phyloP scores from a whole-genome alignment of 2,888 invertebrate genomes.

The Anoplius nigerrimus region DNA sequence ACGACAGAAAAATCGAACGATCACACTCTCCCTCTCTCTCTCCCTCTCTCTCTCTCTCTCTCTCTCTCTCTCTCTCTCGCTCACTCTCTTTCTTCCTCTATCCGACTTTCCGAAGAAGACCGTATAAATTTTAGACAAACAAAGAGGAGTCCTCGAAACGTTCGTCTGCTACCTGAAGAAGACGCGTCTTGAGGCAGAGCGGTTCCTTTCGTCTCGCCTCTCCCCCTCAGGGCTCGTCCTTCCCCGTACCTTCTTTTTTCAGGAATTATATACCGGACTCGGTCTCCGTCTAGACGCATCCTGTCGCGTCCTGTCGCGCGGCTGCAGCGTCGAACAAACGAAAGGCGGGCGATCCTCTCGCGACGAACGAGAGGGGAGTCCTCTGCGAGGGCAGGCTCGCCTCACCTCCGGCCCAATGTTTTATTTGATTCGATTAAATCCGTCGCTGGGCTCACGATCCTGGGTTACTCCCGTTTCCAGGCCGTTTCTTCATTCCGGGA shows the following conservation, averaged over 20 bases:
- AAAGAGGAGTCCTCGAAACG: too few species aligned
- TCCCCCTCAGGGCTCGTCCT: background rate
- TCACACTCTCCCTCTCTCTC: too few species aligned
- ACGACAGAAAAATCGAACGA: too few species aligned
- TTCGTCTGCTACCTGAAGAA: too few species aligned
- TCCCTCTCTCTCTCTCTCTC: too few species aligned
- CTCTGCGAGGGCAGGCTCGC: background rate
- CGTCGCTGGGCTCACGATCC: constrained; percentile 34
- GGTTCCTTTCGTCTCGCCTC: background rate
- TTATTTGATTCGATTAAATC: constrained; percentile 57
- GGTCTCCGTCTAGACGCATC: constrained; percentile 6
- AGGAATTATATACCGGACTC: constrained; percentile 14
- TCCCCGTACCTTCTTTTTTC: constrained; percentile 11
- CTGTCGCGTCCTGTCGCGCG: too few species aligned
- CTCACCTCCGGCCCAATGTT: constrained; percentile 12
- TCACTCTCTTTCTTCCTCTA: too few species aligned
- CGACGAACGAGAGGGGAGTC: background rate
- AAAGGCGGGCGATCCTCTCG: too few species aligned
- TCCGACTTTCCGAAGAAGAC: too few species aligned
- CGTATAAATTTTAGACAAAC: too few species aligned
- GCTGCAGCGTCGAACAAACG: constrained; percentile 12
- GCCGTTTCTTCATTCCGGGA: constrained; percentile 28
- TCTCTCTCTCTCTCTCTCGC: too few species aligned
- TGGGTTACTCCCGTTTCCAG: constrained; percentile 33
- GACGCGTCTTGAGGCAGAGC: background rate